Evolutionary conservation across 2,888 invertebrate species (phyloP).

Genomic region (Lamproptera curius): DNA sequence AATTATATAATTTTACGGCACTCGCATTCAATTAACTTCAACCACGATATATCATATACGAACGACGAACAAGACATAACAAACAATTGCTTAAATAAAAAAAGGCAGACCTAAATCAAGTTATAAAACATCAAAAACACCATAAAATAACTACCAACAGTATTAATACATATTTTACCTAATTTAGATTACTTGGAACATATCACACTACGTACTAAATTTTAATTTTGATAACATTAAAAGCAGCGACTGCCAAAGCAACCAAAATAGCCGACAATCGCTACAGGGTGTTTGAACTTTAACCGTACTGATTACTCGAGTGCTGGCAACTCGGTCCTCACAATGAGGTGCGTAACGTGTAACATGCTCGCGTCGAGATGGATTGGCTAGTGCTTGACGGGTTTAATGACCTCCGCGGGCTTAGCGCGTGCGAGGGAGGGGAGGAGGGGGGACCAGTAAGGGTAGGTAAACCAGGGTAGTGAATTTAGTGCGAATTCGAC

Average conservation of each 20-base stretch:
- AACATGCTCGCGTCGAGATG: slow-evolving; percentile 34
- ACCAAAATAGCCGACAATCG: background rate
- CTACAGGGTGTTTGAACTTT: slow-evolving; percentile 11
- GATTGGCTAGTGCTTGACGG: slow-evolving; percentile 34
- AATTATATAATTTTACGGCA: background rate
- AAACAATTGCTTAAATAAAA: no score
- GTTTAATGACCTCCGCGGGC: slow-evolving; percentile 63
- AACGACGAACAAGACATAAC: no score
- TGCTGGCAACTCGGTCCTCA: slow-evolving; percentile 24
- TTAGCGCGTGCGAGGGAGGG: slow-evolving; percentile 35
- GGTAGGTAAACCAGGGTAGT: slow-evolving; percentile 17
- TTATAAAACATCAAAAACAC: no score
- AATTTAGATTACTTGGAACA: background rate
- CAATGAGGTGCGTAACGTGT: slow-evolving; percentile 37
- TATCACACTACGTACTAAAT: background rate
- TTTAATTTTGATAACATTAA: background rate
- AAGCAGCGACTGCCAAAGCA: background rate
- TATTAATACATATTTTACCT: background rate
- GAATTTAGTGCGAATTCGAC: slow-evolving; percentile 44
- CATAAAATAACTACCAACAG: no score
- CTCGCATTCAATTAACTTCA: background rate
- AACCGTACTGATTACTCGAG: slow-evolving; percentile 17
- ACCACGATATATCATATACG: no score
- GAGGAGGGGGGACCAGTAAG: slow-evolving; percentile 10
- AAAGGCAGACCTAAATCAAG: no score